A percentile compares a stretch with the other conserved stretches of the same genome.
Evolutionary conservation across 2,113 vertebrate genomes (phyloP).

Genomic region (Eclectus roratus): DNA sequence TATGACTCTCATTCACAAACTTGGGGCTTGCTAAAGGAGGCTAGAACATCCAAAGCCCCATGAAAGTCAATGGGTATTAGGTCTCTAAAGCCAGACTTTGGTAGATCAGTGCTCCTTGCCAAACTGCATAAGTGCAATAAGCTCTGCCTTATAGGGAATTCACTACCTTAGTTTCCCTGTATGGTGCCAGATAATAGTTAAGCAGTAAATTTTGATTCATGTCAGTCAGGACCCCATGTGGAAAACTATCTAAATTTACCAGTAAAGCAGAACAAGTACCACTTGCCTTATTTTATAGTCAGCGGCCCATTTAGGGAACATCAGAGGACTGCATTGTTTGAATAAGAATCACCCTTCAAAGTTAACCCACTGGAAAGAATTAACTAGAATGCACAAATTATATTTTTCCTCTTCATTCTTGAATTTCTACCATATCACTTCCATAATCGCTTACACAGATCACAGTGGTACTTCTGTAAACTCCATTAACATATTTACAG

Average conservation of each 20-base stretch:
- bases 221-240: neutral
- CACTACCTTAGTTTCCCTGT: neutral
- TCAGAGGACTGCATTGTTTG: neutral
- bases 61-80: neutral
- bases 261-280: neutral
- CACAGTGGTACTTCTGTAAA: neutral
- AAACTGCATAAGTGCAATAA: neutral
- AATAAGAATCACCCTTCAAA: neutral
- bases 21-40: neutral
- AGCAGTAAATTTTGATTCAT: neutral
- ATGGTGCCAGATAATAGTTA: neutral
- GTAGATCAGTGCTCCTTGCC: neutral
- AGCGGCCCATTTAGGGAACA: neutral
- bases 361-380: neutral
- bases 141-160: neutral
- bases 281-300: neutral
- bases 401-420: neutral
- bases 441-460: neutral
- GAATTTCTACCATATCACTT: neutral
- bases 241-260: neutral
- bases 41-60: neutral
- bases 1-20: neutral
- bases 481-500: neutral
- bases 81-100: neutral
- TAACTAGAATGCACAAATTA: neutral